These are phyloP conservation scores for Lemur catta DNA, from an alignment of 2,797 vertebrate genomes.

Conservation along the genomic window DNA sequence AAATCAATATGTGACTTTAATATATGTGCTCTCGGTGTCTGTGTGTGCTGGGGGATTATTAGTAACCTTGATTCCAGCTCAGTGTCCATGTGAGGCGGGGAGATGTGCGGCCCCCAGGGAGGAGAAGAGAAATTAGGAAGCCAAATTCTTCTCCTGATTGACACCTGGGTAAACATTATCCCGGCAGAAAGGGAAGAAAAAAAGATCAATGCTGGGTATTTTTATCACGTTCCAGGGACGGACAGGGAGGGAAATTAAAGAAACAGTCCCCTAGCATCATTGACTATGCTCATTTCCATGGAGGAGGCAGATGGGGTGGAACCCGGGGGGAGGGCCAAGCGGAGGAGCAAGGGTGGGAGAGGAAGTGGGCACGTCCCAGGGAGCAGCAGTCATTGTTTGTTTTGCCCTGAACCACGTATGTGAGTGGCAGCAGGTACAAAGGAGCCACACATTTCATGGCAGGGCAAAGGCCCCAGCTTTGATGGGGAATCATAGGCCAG, in stretches of 20 bases:
- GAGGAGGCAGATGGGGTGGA: background rate
- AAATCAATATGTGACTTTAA: conserved; percentile 81
- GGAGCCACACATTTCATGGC: background rate
- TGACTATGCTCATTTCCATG: background rate
- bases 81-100: conserved; percentile 63
- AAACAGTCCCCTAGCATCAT: conserved; percentile 27
- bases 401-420: background rate
- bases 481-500: background rate
- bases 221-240: conserved; percentile 74
- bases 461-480: background rate
- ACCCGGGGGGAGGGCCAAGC: background rate
- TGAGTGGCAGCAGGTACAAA: background rate
- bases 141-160: conserved; percentile 80
- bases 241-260: conserved; percentile 58
- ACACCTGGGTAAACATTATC: conserved; percentile 81
- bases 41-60: conserved; percentile 78
- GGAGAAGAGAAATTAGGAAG: conserved; percentile 78
- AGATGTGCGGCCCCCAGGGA: conserved; percentile 62
- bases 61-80: conserved; percentile 79
- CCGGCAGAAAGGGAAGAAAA: conserved; percentile 67
- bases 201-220: conserved; percentile 75
- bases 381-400: background rate
- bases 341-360: background rate
- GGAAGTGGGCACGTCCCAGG: background rate
- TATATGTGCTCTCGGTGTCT: conserved; percentile 76